Conservation (phyloP, 2,888 invertebrate species). For the Anoplius nigerrimus region DNA sequence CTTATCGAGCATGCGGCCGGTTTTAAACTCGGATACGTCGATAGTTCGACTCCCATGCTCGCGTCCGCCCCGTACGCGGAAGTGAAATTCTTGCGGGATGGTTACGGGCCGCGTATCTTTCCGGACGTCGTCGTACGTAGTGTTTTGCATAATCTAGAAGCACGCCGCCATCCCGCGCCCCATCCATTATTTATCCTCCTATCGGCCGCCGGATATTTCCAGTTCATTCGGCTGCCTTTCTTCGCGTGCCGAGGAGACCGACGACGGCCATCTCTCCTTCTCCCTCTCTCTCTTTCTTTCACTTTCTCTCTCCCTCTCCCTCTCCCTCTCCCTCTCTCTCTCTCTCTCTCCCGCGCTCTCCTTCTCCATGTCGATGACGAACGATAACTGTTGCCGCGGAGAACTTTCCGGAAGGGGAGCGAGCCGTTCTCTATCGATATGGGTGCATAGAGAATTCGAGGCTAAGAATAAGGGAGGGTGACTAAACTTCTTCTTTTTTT, state of each 20-base stretch:
- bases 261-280: too few relatives aligned
- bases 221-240: constrained; percentile 16
- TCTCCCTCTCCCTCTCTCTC: background rate
- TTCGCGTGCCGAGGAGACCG: too few relatives aligned
- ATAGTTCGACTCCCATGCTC: constrained; percentile 19
- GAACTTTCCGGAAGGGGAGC: too few relatives aligned
- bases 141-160: constrained; percentile 42
- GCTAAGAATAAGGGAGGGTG: too few relatives aligned
- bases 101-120: constrained; percentile 33
- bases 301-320: too few relatives aligned
- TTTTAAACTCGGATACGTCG: constrained; percentile 23
- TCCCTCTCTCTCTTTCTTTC: too few relatives aligned
- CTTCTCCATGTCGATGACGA: constrained; percentile 3
- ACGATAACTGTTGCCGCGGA: constrained; percentile 1
- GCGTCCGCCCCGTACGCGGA: constrained; percentile 29
- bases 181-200: constrained; percentile 41
- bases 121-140: constrained; percentile 19
- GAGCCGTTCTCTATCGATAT: too few relatives aligned
- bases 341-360: too few relatives aligned
- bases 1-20: constrained; percentile 2
- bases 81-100: constrained; percentile 45
- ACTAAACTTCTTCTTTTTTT: too few relatives aligned
- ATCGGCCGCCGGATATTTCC: constrained; percentile 34
- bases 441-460: too few relatives aligned
- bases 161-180: constrained; percentile 39